These are phyloP conservation scores for Smithornis capensis DNA, from an alignment of 2,113 vertebrate genomes.

Conservation along the genomic window DNA sequence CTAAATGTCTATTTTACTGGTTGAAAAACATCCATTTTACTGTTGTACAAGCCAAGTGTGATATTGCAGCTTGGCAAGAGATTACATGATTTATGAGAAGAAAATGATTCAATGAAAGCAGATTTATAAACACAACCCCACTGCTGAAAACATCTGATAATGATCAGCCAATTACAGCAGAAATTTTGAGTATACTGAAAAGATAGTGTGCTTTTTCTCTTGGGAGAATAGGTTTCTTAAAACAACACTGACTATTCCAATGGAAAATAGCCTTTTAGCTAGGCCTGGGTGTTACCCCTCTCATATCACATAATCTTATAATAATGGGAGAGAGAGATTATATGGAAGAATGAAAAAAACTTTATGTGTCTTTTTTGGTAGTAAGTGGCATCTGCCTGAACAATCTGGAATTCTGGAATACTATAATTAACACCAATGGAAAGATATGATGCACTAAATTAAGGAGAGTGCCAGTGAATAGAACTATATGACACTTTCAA, in stretches of 20 bases:
- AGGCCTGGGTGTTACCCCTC: neutral
- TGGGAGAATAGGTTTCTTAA: neutral
- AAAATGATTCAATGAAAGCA: neutral
- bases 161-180: neutral
- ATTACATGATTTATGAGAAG: slow-evolving; percentile 26
- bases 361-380: neutral
- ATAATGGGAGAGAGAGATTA: neutral
- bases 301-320: neutral
- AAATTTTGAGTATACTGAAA: neutral
- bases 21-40: neutral
- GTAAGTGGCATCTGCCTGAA: neutral
- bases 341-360: neutral
- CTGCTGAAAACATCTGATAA: neutral
- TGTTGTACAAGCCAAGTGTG: neutral
- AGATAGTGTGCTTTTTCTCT: neutral
- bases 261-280: neutral
- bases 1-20: neutral
- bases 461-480: neutral
- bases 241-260: neutral
- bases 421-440: neutral
- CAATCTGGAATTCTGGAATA: neutral
- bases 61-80: neutral
- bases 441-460: neutral
- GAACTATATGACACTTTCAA: neutral
- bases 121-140: neutral